These are phyloP conservation scores for Thamnaconus septentrionalis DNA, from an alignment of 2,113 vertebrate species.

Conservation along the genomic window DNA sequence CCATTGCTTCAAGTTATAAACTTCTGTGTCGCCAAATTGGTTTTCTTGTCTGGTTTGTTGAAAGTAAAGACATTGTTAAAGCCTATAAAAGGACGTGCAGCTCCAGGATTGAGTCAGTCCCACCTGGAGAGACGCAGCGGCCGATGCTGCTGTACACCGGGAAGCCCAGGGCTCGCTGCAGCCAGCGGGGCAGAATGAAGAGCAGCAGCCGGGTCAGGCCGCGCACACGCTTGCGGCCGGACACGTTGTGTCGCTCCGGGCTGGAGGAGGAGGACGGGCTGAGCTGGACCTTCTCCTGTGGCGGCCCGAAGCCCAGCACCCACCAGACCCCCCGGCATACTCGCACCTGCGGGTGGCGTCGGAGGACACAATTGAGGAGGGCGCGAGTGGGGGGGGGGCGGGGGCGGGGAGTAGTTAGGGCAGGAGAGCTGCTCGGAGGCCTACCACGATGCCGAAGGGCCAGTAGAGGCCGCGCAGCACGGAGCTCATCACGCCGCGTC, in stretches of 20 bases:
- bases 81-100: too few species aligned
- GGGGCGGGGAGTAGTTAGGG: fast-evolving
- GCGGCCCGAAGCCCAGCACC: slow-evolving; percentile 61
- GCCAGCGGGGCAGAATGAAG: slow-evolving; percentile 62
- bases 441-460: slow-evolving; percentile 73
- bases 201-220: slow-evolving; percentile 64
- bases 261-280: slow-evolving; percentile 2
- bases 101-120: not conserved
- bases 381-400: fast-evolving
- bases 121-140: slow-evolving; percentile 71
- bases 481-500: slow-evolving; percentile 42
- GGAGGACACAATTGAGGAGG: not conserved
- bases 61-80: too few species aligned
- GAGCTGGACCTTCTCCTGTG: not conserved
- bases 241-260: slow-evolving; percentile 38
- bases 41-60: too few species aligned
- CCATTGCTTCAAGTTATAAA: too few species aligned
- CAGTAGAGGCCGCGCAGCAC: slow-evolving; percentile 66
- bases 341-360: slow-evolving; percentile 44
- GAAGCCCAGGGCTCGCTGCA: slow-evolving; percentile 71
- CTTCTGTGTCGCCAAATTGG: too few species aligned
- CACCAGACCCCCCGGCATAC: slow-evolving; percentile 63
- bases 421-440: slow-evolving; percentile 10
- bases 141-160: slow-evolving; percentile 67
- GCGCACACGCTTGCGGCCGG: slow-evolving; percentile 67